Evolutionary conservation across 2,888 invertebrate genomes (phyloP).

Genomic region (Onchidella celtica): DNA sequence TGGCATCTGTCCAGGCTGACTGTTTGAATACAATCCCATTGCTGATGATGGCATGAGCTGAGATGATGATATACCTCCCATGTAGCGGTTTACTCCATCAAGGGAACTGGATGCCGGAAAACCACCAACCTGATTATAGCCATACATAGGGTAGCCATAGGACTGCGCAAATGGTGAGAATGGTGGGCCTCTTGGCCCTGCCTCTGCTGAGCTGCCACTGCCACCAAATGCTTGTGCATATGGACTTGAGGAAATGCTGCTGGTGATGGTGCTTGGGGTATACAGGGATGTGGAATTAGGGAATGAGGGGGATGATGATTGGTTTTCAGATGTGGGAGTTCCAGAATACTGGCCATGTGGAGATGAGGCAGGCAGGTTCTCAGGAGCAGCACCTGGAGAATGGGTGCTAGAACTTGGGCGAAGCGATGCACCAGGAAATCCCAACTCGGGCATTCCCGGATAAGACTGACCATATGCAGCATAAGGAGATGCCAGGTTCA

Average conservation of each 20-base stretch:
- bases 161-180: slow-evolving; percentile 48
- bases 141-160: slow-evolving; percentile 50
- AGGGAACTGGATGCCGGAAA: slow-evolving; percentile 42
- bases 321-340: slow-evolving; percentile 46
- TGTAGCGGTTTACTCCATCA: slow-evolving; percentile 46
- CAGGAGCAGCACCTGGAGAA: slow-evolving; percentile 43
- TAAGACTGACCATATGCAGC: slow-evolving; percentile 48
- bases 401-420: slow-evolving; percentile 36
- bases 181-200: slow-evolving; percentile 22
- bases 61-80: slow-evolving; percentile 48
- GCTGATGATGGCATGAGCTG: slow-evolving; percentile 44
- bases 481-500: slow-evolving; percentile 46
- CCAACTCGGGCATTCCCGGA: slow-evolving; percentile 41
- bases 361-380: slow-evolving; percentile 43
- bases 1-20: slow-evolving; percentile 46
- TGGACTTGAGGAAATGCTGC: slow-evolving; percentile 46
- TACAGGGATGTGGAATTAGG: slow-evolving; percentile 45
- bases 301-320: slow-evolving; percentile 45
- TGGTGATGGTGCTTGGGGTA: slow-evolving; percentile 41
- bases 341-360: slow-evolving; percentile 50
- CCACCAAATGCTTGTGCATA: slow-evolving; percentile 51
- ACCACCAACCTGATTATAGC: slow-evolving; percentile 48
- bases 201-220: slow-evolving; percentile 28
- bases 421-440: slow-evolving; percentile 38
- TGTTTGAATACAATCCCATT: slow-evolving; percentile 52